Conservation (phyloP, 2,888 invertebrate genomes). For the Gnatocerus cornutus region DNA sequence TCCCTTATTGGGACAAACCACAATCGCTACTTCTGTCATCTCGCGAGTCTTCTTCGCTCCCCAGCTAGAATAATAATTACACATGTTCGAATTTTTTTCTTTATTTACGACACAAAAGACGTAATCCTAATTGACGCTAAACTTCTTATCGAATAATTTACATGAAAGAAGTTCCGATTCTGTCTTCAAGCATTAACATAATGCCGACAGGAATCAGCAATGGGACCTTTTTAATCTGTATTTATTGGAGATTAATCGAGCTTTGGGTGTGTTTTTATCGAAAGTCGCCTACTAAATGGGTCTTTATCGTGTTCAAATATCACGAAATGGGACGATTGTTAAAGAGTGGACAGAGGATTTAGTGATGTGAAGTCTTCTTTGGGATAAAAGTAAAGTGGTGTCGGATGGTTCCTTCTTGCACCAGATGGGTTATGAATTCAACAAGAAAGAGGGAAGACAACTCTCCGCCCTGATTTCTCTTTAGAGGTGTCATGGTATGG, state of each 20-base stretch:
- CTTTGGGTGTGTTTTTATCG: slow-evolving; percentile 7
- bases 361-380: neutral
- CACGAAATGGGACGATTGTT: neutral
- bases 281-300: neutral
- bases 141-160: slow-evolving; percentile 29
- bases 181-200: slow-evolving; percentile 20
- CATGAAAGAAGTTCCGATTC: slow-evolving; percentile 20
- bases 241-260: slow-evolving; percentile 27
- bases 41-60: slow-evolving; percentile 4
- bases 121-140: slow-evolving; percentile 23
- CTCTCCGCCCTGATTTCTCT: neutral
- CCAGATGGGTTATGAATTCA: too few relatives aligned
- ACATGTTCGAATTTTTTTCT: slow-evolving; percentile 8
- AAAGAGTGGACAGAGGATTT: neutral
- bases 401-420: too few relatives aligned
- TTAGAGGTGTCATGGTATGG: slow-evolving; percentile 21
- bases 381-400: too few relatives aligned
- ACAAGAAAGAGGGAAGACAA: too few relatives aligned
- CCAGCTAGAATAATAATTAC: slow-evolving; percentile 32
- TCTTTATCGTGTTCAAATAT: neutral
- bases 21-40: slow-evolving; percentile 34
- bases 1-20: slow-evolving; percentile 36
- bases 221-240: slow-evolving; percentile 31
- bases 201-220: slow-evolving; percentile 17
- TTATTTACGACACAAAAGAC: slow-evolving; percentile 14